Evolutionary conservation across 2,888 invertebrate species (phyloP), one percentile per base, ranked within the genome.

Genomic region (Dione juno): DNA sequence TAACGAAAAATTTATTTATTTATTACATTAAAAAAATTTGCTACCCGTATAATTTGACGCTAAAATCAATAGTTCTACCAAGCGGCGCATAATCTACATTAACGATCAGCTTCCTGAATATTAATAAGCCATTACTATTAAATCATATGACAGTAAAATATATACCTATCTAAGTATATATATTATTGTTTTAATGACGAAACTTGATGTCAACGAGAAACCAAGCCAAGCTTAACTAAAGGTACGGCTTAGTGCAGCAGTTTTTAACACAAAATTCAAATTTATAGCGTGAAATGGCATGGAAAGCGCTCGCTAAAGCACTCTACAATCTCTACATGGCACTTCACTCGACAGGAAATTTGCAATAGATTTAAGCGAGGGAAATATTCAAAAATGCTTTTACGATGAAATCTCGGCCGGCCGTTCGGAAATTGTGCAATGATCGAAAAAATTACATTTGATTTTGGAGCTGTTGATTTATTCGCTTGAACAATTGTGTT

Each of bases 241-340:
- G 45, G 35, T 61, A 40, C 40, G 28, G 37, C 63, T 13, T 53
- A 19, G 63, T 40, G 66, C 66, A 73, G 69, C 71, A 74, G 69
- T 78, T 80, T 79, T 78, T 75, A 75, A 75, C 75, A 66, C 58
- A 74, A 80, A 79, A 77, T 79, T 79, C 76, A 79, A 75, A 81
- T 80, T 81, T 81, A 79, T 76, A 74, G 75, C 76, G 77, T 79
- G 78, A 82, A 82, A 83, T 83, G 81, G 80, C 67, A 73, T 69
- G 79, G 78, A 81, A 84, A 81, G 77, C 76, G 74, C 72, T 72
- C 75, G 76, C 76, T 76, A 77, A 76, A 77, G 76, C 77, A 78
- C 78, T 77, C 75, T 74, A 77, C 76, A 77, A 77, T 77, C 78
- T 77, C 75, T 75, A 77, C 76, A 77, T 74, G 77, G 77, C 78